Percentiles rank a stretch among this genome's conserved stretches.
These are phyloP conservation scores for Thecophora atra DNA, from an alignment of 2,888 invertebrate species.

Conservation along the genomic window DNA sequence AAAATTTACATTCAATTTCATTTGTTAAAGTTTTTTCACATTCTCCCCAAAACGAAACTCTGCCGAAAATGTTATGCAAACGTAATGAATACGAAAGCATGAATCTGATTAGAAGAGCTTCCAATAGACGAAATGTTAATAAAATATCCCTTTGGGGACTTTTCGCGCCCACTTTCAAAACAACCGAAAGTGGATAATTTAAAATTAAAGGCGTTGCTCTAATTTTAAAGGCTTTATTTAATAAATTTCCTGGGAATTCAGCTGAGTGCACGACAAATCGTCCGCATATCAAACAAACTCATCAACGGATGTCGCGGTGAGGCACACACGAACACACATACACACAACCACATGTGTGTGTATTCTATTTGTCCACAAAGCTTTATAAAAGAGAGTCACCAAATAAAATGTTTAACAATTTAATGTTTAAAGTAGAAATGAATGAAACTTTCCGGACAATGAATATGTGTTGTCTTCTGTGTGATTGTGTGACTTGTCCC, in stretches of 20 bases:
- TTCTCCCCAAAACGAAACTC: too few relatives aligned
- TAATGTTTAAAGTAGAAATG: too few relatives aligned
- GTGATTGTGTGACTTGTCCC: not conserved
- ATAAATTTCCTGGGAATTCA: not conserved
- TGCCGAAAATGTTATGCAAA: too few relatives aligned
- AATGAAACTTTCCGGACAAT: too few relatives aligned
- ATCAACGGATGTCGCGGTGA: not conserved
- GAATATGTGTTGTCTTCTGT: not conserved
- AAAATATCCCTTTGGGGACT: not conserved
- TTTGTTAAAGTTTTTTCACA: too few relatives aligned
- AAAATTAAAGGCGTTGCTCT: not conserved
- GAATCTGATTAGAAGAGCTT: not conserved
- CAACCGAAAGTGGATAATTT: not conserved
- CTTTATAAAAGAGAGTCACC: not conserved
- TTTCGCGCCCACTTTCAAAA: not conserved
- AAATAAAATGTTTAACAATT: constrained; percentile 19
- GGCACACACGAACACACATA: not conserved
- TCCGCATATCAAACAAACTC: not conserved
- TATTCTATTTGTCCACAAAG: not conserved
- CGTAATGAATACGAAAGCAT: not conserved
- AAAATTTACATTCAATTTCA: too few relatives aligned
- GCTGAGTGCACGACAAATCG: not conserved
- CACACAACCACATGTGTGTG: not conserved
- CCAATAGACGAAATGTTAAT: too few relatives aligned
- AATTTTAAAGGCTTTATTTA: not conserved